Conservation (phyloP, 2,888 invertebrate genomes). For the Chromoteleia sp. region DNA sequence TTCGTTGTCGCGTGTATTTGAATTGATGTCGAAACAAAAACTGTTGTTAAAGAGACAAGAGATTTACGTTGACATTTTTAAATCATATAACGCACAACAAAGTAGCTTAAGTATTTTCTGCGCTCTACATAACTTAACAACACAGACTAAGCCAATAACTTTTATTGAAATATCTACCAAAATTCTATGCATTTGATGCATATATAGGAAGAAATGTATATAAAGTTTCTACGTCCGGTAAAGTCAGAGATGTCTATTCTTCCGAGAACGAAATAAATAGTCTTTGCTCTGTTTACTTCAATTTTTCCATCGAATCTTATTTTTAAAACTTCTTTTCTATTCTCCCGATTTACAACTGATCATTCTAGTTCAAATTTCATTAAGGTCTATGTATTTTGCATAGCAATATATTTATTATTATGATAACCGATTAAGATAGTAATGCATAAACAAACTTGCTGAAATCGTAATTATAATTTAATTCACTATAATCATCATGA, state of each 20-base stretch:
- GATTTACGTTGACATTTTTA: slow-evolving; percentile 16
- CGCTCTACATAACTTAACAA: slow-evolving; percentile 49
- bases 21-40: slow-evolving; percentile 3
- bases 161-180: slow-evolving; percentile 50
- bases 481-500: too few species aligned
- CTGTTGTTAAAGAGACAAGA: slow-evolving; percentile 11
- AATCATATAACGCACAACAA: slow-evolving; percentile 40
- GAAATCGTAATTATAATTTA: too few species aligned
- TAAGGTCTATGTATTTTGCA: too few species aligned
- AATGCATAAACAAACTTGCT: too few species aligned
- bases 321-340: slow-evolving; percentile 11
- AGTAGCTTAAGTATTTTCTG: slow-evolving; percentile 48
- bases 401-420: too few species aligned
- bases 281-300: slow-evolving; percentile 7
- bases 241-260: slow-evolving; percentile 20
- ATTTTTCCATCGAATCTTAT: slow-evolving; percentile 1
- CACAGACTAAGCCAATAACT: slow-evolving; percentile 37
- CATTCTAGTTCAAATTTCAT: too few species aligned
- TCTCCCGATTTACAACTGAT: neutral
- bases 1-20: neutral
- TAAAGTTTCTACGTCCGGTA: slow-evolving; percentile 25
- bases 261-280: slow-evolving; percentile 16
- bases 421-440: too few species aligned
- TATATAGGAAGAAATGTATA: neutral
- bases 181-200: slow-evolving; percentile 42